Conservation (phyloP, 2,888 invertebrate species). For the Pheosia gnoma region DNA sequence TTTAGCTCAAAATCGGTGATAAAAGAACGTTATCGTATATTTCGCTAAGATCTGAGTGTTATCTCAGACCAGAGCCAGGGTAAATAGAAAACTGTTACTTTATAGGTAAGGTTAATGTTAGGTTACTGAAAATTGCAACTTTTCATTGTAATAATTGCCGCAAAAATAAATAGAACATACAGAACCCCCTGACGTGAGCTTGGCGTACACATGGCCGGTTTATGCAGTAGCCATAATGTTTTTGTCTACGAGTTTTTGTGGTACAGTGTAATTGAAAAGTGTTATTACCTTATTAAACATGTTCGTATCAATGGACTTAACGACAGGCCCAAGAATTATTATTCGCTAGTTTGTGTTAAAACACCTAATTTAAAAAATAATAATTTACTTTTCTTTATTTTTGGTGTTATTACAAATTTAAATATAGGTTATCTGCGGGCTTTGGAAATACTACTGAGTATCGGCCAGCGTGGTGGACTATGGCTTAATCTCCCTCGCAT, state of each 20-base stretch:
- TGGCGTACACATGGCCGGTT: neutral
- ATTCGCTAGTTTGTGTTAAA: neutral
- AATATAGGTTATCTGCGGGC: neutral
- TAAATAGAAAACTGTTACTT: too few species aligned
- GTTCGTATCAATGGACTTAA: conserved; percentile 29
- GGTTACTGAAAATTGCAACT: too few species aligned
- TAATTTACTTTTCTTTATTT: neutral
- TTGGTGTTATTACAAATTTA: neutral
- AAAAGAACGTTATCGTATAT: too few species aligned
- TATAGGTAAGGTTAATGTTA: too few species aligned
- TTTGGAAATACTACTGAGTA: too few species aligned
- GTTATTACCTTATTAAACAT: conserved; percentile 26
- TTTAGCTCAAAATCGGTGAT: too few species aligned
- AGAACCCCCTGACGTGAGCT: neutral
- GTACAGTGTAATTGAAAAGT: conserved; percentile 49
- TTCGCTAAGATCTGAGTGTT: too few species aligned
- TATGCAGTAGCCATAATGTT: conserved; percentile 31
- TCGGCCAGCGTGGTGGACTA: too few species aligned
- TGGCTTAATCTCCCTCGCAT: too few species aligned
- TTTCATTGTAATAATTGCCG: too few species aligned
- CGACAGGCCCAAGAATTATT: conserved; percentile 10
- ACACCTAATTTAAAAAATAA: neutral
- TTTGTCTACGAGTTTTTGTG: conserved; percentile 30
- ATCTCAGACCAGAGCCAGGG: too few species aligned
- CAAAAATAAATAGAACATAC: neutral